Evolutionary conservation across 1,140 invertebrate species (phyloP), one percentile per base, ranked within the genome.

Genomic region (Plutomurus gul): DNA sequence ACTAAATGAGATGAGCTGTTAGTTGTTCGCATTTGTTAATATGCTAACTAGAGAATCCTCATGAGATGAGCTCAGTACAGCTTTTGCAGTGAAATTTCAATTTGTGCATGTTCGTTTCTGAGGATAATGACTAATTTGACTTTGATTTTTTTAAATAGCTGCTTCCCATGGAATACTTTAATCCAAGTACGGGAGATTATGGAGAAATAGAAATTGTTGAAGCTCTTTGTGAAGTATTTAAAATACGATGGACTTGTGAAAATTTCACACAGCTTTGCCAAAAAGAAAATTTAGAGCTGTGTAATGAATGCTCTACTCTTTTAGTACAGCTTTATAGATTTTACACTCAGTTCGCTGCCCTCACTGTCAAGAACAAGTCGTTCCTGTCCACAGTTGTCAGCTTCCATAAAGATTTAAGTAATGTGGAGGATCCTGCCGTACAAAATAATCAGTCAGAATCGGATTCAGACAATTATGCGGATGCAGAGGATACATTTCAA

Each of bases 351-450:
- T 78, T 78, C 37, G 27, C 39, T 3, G 25, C 43, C 5, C 33
- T 73, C 20, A 49, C 77, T 49, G 16, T 78, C 7, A 78, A 47
- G 30, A 51, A 20, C 5, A 71, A 72, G 13, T 47, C 77, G 46
- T 33, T 78, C n/a, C 25, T 78, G n/a, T 37, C 51, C 6, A 56
- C 75, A 20, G 30, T 76, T 22, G 27, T 76, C 36, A 60, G 33
- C 6, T 60, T 60, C 33, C 30, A 76, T 25, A 76, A 76, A 39
- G 47, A 76, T 76, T 56, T 60, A 40, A 36, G 60, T 43, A 75
- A 75, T 36, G 8, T 43, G 30, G 73, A 49, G 5, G 40, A 47
- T 11, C 16, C 25, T 5, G 40, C 22, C 4, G 8, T 22, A 11
- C 30, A 49, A 1, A n/a, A 10, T 22, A 30, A 10, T 5, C 13